Percentiles rank a stretch among this genome's conserved stretches.
These are phyloP conservation scores for Otolemur garnettii DNA, from an alignment of 2,113 vertebrate genomes.

Conservation along the genomic window DNA sequence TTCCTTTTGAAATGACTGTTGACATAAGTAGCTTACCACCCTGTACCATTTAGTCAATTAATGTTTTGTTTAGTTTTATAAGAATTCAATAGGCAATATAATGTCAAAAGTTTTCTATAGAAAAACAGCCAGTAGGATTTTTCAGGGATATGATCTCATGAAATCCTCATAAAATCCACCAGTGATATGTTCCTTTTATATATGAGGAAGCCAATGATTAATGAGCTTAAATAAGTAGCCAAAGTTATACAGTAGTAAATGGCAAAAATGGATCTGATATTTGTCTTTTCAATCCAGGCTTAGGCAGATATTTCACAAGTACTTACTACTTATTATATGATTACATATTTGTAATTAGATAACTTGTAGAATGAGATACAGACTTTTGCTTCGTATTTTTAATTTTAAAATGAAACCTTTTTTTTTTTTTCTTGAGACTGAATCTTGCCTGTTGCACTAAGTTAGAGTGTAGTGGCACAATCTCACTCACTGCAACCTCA, in stretches of 20 bases:
- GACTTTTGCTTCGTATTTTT: not conserved
- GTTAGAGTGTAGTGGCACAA: too few species aligned
- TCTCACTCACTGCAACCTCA: too few species aligned
- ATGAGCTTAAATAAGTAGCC: not conserved
- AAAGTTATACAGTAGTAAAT: slow-evolving; percentile 32
- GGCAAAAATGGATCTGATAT: not conserved
- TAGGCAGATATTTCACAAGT: not conserved
- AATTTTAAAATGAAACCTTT: slow-evolving; percentile 5
- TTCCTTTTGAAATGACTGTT: not conserved
- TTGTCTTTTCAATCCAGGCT: slow-evolving; percentile 11
- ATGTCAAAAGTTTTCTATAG: slow-evolving; percentile 36
- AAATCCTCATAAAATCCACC: not conserved
- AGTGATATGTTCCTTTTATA: not conserved
- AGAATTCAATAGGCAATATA: not conserved
- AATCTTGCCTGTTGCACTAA: too few species aligned
- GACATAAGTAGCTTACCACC: not conserved
- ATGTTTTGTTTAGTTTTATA: slow-evolving; percentile 38
- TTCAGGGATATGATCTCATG: not conserved
- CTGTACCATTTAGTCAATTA: not conserved
- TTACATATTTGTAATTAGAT: not conserved
- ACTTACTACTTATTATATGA: not conserved
- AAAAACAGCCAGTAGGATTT: not conserved
- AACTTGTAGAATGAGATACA: not conserved
- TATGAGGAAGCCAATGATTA: slow-evolving; percentile 9
- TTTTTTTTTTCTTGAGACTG: too few species aligned